These are phyloP conservation scores for Aptenodytes patagonicus DNA, from an alignment of 2,113 vertebrate genomes.

Conservation along the genomic window DNA sequence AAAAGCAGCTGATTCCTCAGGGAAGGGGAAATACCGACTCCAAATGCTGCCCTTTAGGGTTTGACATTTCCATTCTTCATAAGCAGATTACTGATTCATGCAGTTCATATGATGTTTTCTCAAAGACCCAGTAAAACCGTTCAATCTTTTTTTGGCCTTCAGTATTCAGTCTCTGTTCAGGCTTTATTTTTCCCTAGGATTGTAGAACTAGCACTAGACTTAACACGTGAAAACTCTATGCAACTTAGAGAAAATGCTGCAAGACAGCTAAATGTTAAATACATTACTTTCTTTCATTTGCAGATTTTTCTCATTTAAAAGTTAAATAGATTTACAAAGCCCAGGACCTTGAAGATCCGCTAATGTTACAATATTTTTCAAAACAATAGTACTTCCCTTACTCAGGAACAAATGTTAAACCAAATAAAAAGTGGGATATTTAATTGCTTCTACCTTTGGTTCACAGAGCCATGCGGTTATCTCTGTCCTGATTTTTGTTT, in stretches of 20 bases:
- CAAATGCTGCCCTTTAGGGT: neutral
- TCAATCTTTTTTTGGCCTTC: neutral
- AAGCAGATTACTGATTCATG: constrained; percentile 22
- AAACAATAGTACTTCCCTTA: neutral
- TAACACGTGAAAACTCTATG: neutral
- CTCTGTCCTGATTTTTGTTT: neutral
- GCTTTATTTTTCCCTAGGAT: neutral
- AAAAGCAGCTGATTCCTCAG: neutral
- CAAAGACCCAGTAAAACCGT: constrained; percentile 1
- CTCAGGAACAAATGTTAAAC: neutral
- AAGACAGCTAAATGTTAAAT: neutral
- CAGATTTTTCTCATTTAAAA: constrained; percentile 12
- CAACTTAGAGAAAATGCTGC: neutral
- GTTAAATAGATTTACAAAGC: neutral
- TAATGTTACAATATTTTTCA: neutral
- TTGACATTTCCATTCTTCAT: constrained; percentile 18
- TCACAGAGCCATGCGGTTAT: neutral
- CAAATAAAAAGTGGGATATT: neutral
- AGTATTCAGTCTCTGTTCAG: neutral
- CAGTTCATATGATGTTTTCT: neutral
- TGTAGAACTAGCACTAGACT: neutral
- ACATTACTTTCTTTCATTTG: neutral
- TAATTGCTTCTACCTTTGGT: neutral
- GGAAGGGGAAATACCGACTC: neutral
- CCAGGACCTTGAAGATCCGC: neutral